Evolutionary conservation across 2,113 vertebrate species (phyloP).

Genomic region (Taxidea taxus): DNA sequence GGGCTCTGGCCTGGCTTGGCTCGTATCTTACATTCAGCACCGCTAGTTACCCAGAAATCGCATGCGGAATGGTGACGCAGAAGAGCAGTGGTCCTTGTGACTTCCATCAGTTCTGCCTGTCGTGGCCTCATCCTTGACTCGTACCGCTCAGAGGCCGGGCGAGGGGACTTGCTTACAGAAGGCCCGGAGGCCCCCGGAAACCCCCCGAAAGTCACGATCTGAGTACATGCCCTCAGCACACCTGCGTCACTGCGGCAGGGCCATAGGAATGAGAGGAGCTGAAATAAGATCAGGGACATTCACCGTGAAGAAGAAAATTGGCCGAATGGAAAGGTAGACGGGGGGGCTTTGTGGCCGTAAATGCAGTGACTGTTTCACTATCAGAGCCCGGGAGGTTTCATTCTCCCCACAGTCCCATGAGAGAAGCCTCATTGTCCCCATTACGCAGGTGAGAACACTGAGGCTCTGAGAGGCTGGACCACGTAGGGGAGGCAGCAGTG

Average conservation of each 20-base stretch:
- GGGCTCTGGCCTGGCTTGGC: background rate
- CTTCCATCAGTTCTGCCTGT: conserved; percentile 57
- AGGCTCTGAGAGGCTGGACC: background rate
- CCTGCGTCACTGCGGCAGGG: background rate
- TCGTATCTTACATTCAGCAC: conserved; percentile 21
- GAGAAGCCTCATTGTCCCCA: background rate
- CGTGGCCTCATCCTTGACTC: conserved; percentile 25
- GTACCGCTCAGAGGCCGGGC: background rate
- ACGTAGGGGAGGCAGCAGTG: background rate
- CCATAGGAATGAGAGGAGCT: background rate
- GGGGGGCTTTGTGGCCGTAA: accelerated
- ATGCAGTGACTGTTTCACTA: background rate
- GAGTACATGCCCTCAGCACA: background rate
- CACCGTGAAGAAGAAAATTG: background rate
- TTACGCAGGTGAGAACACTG: background rate
- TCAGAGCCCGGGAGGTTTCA: background rate
- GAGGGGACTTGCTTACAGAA: background rate
- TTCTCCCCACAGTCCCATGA: background rate
- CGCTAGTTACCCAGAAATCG: conserved; percentile 47
- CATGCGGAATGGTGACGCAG: conserved; percentile 42
- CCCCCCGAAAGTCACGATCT: background rate
- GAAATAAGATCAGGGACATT: background rate
- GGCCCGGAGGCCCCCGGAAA: background rate
- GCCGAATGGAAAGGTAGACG: background rate
- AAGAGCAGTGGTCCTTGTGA: background rate